These are phyloP conservation scores for Amphipoea lucens DNA, from an alignment of 2,888 invertebrate species.

Conservation along the genomic window DNA sequence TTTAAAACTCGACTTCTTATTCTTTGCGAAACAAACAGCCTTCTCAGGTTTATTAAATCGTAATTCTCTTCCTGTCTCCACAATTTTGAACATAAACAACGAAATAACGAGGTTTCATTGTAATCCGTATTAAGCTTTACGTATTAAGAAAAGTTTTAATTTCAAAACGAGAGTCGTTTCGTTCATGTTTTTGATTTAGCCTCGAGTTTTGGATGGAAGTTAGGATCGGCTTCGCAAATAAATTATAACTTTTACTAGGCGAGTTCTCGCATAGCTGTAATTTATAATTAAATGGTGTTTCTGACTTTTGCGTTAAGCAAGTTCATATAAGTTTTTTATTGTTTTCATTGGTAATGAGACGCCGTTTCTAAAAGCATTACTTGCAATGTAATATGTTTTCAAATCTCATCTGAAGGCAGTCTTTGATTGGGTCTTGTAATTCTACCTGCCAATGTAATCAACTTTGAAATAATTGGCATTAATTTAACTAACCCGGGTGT, in stretches of 20 bases:
- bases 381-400: background rate
- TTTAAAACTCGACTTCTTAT: background rate
- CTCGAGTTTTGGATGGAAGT: conserved; percentile 66
- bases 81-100: conserved; percentile 39
- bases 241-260: conserved; percentile 66
- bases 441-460: background rate
- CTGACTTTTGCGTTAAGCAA: conserved; percentile 10
- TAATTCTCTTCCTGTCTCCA: conserved; percentile 4
- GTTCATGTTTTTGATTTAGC: conserved; percentile 68
- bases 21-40: conserved; percentile 5
- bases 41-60: background rate
- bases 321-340: background rate
- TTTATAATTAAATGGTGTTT: conserved; percentile 30
- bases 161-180: conserved; percentile 73
- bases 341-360: background rate
- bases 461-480: background rate
- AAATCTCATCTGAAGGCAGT: too few relatives aligned
- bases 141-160: conserved; percentile 72
- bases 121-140: conserved; percentile 59
- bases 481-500: background rate
- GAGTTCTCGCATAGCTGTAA: conserved; percentile 14
- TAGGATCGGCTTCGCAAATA: conserved; percentile 63
- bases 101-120: conserved; percentile 49
- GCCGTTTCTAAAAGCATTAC: background rate
- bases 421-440: too few relatives aligned